Percentiles rank a stretch among this genome's conserved stretches.
phyloP scores from a whole-genome alignment of 2,113 vertebrate genomes.

The Elaphurus davidianus region DNA sequence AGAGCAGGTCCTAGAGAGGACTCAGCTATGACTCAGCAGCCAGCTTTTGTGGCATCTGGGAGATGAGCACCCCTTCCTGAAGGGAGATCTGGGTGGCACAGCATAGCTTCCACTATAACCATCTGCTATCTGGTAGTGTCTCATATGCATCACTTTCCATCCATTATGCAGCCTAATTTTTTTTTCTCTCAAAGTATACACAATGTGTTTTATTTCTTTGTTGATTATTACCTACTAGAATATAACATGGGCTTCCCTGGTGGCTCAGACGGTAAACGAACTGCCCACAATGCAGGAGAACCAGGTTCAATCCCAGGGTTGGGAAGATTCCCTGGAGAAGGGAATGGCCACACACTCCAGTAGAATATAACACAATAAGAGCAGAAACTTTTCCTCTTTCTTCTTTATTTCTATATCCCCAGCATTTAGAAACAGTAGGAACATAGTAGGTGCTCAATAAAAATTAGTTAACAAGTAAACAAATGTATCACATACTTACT shows the following conservation, averaged over 20 bases:
- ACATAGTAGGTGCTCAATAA: background rate
- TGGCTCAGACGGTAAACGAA: background rate
- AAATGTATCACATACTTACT: background rate
- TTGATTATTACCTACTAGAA: background rate
- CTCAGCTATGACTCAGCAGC: background rate
- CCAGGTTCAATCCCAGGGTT: background rate
- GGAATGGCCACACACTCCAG: background rate
- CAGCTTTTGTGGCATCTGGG: background rate
- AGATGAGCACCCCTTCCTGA: background rate
- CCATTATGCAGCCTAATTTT: background rate
- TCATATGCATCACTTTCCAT: background rate
- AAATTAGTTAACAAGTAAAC: background rate
- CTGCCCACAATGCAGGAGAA: background rate
- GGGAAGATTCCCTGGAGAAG: background rate
- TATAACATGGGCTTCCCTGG: background rate
- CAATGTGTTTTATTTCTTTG: background rate
- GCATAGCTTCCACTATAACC: background rate
- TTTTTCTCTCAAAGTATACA: background rate
- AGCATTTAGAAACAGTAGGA: background rate
- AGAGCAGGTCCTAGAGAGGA: background rate
- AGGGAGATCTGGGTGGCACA: background rate
- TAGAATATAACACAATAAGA: background rate
- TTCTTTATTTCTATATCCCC: background rate
- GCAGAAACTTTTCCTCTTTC: background rate
- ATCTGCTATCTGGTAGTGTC: background rate